phyloP scores from a whole-genome alignment of 1,140 invertebrate genomes.

The Battus philenor region DNA sequence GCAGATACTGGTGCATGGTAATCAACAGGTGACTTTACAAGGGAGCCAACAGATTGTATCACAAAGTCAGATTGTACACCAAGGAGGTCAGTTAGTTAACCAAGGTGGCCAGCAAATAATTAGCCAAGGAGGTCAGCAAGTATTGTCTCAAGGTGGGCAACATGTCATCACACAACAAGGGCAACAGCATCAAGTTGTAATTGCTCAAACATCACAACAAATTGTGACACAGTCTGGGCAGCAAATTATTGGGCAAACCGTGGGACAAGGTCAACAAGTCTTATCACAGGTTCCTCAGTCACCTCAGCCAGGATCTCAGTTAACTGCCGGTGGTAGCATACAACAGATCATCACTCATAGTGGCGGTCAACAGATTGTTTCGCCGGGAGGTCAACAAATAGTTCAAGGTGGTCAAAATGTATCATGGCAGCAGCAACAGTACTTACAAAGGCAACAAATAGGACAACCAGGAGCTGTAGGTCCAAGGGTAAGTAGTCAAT shows the following conservation, averaged over 20 bases:
- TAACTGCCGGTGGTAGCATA: slow-evolving; percentile 41
- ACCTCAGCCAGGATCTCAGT: slow-evolving; percentile 49
- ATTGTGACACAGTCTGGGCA: slow-evolving; percentile 60
- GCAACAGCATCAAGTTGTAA: slow-evolving; percentile 65
- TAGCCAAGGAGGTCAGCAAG: slow-evolving; percentile 58
- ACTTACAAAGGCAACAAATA: slow-evolving; percentile 62
- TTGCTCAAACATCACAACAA: slow-evolving; percentile 60
- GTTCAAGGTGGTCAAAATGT: slow-evolving; percentile 65
- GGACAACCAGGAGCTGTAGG: slow-evolving; percentile 62
- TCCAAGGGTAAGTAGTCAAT: slow-evolving; percentile 53
- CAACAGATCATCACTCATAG: slow-evolving; percentile 67
- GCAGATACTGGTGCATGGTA: slow-evolving; percentile 68
- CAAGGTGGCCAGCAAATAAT: slow-evolving; percentile 65
- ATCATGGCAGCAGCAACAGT: slow-evolving; percentile 67
- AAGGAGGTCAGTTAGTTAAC: slow-evolving; percentile 63
- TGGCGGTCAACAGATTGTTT: slow-evolving; percentile 65
- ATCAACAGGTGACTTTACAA: slow-evolving; percentile 66
- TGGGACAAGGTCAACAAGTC: slow-evolving; percentile 60
- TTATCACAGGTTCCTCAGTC: slow-evolving; percentile 61
- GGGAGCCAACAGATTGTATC: slow-evolving; percentile 65
- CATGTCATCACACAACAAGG: slow-evolving; percentile 70
- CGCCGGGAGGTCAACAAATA: slow-evolving; percentile 63
- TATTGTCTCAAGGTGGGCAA: slow-evolving; percentile 61
- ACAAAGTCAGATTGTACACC: slow-evolving; percentile 66
- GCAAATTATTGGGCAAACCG: slow-evolving; percentile 61